phyloP scores from a whole-genome alignment of 2,113 vertebrate genomes.

The Cottus gobio region DNA sequence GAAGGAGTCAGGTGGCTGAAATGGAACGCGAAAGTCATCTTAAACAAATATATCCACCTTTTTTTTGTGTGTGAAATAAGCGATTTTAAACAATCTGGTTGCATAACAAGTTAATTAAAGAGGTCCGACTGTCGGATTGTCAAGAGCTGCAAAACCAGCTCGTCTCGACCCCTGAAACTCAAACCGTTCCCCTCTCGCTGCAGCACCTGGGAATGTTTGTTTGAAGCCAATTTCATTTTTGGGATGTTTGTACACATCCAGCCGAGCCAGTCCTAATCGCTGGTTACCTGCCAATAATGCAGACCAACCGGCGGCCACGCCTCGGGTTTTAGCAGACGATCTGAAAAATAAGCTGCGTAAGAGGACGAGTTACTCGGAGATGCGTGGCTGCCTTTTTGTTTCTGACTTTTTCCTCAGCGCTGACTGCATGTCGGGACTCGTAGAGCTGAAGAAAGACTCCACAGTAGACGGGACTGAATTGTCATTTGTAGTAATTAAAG shows the following conservation, averaged over 20 bases:
- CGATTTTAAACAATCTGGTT: neutral
- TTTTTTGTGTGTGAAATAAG: neutral
- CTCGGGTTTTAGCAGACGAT: too few species aligned
- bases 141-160: neutral
- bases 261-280: neutral
- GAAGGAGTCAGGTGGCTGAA: neutral
- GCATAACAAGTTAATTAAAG: neutral
- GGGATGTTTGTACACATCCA: neutral
- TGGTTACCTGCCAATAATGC: neutral
- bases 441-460: neutral
- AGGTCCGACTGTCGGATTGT: neutral
- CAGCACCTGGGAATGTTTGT: neutral
- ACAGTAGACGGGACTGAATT: neutral
- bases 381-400: neutral
- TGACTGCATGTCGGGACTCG: neutral
- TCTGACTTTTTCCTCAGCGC: neutral
- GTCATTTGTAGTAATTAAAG: neutral
- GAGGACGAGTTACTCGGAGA: too few species aligned
- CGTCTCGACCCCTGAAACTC: conserved; percentile 1
- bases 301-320: neutral
- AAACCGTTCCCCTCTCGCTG: neutral
- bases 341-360: neutral
- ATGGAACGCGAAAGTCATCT: conserved; percentile 4
- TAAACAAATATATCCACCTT: neutral
- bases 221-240: neutral